These are phyloP conservation scores for Hyalella azteca DNA, from an alignment of 2,888 invertebrate genomes.

Conservation along the genomic window DNA sequence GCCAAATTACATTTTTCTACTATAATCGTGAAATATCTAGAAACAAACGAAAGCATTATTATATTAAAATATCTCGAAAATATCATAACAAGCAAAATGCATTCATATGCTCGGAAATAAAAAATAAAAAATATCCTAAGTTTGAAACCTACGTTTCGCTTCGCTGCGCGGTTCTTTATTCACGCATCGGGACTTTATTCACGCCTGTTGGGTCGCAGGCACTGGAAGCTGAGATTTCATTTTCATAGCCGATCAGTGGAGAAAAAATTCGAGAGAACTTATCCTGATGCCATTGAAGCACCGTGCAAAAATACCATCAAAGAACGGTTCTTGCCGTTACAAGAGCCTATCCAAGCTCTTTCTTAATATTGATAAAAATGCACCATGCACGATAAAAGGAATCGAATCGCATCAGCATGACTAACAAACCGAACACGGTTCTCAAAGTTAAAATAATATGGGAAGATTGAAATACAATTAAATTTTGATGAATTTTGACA, in stretches of 20 bases:
- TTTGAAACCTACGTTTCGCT: background rate
- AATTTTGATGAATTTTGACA: too few species aligned
- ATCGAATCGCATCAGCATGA: too few species aligned
- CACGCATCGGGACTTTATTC: background rate
- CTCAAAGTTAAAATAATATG: too few species aligned
- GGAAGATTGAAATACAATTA: too few species aligned
- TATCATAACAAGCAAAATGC: too few species aligned
- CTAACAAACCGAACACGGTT: too few species aligned
- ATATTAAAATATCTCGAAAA: too few species aligned
- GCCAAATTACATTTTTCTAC: too few species aligned
- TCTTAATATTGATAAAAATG: background rate
- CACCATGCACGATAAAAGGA: background rate
- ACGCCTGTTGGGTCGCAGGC: background rate
- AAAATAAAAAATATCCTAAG: too few species aligned
- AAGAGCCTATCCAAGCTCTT: background rate
- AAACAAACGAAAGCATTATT: too few species aligned
- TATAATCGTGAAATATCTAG: too few species aligned
- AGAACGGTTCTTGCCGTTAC: conserved; percentile 6
- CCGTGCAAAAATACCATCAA: background rate
- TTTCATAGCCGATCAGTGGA: background rate
- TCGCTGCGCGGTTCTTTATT: background rate
- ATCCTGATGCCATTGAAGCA: background rate
- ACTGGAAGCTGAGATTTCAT: background rate
- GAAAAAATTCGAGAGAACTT: background rate
- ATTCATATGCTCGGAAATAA: too few species aligned